Evolutionary conservation across 2,113 vertebrate genomes (phyloP), one percentile per base, ranked within the genome.

Genomic region (Varanus salvator): DNA sequence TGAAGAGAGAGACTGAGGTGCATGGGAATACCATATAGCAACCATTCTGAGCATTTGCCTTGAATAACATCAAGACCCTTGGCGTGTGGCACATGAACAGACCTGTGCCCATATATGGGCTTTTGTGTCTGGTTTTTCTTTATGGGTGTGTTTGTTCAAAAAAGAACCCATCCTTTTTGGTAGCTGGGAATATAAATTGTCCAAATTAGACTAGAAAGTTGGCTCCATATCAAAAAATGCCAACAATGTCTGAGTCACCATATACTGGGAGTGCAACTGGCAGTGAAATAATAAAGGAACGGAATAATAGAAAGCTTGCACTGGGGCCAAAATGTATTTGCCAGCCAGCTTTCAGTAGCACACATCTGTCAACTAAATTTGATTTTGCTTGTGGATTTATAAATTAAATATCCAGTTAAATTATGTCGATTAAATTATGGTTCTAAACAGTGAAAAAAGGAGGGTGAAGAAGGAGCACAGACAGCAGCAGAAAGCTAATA

Each of bases 151-250:
- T 92, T 80, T 84, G 38, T 83, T 93, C 19, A 50, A 27, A 91
- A 91, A 90, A 88, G 29, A 89, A 84, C 75, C 23, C 5, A 0
- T 72, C 17, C 82, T 15, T 48, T 90, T 64, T 52, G 54, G 64
- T 50, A 52, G 77, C 29, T 83, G 88, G 81, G 71, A 87, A 75
- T 80, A 87, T 86, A 82, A 82, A 52, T 15, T 88, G 74, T 87
- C 60, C 5, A 75, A 89, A 92, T 72, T 90, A 93, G 88, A 86
- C 52, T 57, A 85, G 50, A 14, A 92, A 48, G 57, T 25, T 93
- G 48, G 74, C 66, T 91, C 84, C 48, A 80, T 21, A 91, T 92
- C 54, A 95, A 93, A 95, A 44, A 93, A 87, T 87, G 90, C 12
- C 84, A 93, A 83, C 29, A 91, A 69, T 83, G 25, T 71, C 57